Percentiles rank a stretch among this genome's conserved stretches.
phyloP scores from a whole-genome alignment of 1,140 invertebrate species.

The Uloborus diversus region DNA sequence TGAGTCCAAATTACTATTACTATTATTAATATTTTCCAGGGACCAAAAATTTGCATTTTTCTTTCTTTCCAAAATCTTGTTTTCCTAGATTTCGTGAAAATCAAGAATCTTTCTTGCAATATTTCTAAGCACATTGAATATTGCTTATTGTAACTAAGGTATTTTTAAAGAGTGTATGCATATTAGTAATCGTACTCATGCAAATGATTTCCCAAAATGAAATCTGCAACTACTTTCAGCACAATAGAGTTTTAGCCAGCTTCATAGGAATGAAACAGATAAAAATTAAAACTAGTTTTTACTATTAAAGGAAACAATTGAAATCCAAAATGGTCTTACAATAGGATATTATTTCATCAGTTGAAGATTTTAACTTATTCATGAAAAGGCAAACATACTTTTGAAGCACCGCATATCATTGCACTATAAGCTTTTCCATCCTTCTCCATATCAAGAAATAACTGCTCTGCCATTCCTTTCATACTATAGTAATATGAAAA shows the following conservation, averaged over 20 bases:
- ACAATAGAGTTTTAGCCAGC: too few relatives aligned
- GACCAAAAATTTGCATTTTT: too few relatives aligned
- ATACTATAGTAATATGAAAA: constrained; percentile 64
- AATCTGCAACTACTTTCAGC: background rate
- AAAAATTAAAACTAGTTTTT: background rate
- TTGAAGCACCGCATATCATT: constrained; percentile 78
- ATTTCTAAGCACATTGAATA: too few relatives aligned
- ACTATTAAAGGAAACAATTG: background rate
- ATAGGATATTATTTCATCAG: background rate
- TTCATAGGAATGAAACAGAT: background rate
- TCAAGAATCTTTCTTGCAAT: too few relatives aligned
- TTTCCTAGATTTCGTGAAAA: too few relatives aligned
- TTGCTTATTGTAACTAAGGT: too few relatives aligned
- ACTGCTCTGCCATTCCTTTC: constrained; percentile 74
- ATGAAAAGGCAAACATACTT: constrained; percentile 60
- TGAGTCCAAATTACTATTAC: too few relatives aligned
- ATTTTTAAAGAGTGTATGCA: too few relatives aligned
- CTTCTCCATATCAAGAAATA: constrained; percentile 70
- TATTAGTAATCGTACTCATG: too few relatives aligned
- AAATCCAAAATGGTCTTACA: background rate
- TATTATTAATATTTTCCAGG: too few relatives aligned
- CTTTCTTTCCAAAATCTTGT: too few relatives aligned
- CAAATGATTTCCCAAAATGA: background rate
- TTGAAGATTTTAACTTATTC: background rate
- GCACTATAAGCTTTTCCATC: constrained; percentile 69